phyloP scores from a whole-genome alignment of 1,140 invertebrate species.

The Drosophila nasuta region DNA sequence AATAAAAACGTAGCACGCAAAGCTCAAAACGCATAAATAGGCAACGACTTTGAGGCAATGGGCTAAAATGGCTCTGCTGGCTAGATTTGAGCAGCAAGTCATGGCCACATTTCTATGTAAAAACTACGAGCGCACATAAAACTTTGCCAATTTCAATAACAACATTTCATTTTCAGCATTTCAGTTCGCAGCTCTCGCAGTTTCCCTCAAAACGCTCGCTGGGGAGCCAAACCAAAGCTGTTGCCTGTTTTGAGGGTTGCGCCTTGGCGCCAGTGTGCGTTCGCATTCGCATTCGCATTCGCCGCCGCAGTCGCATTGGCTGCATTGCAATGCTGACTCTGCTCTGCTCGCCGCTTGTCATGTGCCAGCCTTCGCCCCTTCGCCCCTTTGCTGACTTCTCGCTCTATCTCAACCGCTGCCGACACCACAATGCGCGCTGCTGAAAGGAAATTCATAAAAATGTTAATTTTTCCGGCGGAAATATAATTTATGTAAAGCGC shows the following conservation, averaged over 20 bases:
- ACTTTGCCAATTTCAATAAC: constrained; percentile 82
- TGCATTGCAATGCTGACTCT: constrained; percentile 37
- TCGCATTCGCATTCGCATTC: constrained; percentile 19
- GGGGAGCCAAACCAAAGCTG: constrained; percentile 61
- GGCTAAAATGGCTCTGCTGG: constrained; percentile 51
- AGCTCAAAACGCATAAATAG: constrained; percentile 77
- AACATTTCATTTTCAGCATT: constrained; percentile 78
- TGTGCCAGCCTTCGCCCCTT: constrained; percentile 17
- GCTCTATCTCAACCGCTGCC: constrained; percentile 36
- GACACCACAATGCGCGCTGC: constrained; percentile 73
- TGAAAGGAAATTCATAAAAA: constrained; percentile 84
- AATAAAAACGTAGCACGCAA: constrained; percentile 44
- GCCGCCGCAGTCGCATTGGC: constrained; percentile 11
- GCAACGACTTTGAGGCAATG: constrained; percentile 51
- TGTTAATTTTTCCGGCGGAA: constrained; percentile 83
- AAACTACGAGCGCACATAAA: constrained; percentile 74
- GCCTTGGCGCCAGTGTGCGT: constrained; percentile 75
- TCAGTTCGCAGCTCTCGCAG: constrained; percentile 49
- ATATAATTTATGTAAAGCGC: constrained; percentile 84
- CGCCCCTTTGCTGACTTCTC: constrained; percentile 3
- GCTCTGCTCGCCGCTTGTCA: constrained; percentile 39
- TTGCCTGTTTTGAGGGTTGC: constrained; percentile 36
- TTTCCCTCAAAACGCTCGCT: constrained; percentile 57
- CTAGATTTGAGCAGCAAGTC: constrained; percentile 68
- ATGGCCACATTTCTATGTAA: constrained; percentile 82